Conservation (phyloP, 2,797 vertebrate genomes). For the Acrossocheilus wenchowensis region DNA sequence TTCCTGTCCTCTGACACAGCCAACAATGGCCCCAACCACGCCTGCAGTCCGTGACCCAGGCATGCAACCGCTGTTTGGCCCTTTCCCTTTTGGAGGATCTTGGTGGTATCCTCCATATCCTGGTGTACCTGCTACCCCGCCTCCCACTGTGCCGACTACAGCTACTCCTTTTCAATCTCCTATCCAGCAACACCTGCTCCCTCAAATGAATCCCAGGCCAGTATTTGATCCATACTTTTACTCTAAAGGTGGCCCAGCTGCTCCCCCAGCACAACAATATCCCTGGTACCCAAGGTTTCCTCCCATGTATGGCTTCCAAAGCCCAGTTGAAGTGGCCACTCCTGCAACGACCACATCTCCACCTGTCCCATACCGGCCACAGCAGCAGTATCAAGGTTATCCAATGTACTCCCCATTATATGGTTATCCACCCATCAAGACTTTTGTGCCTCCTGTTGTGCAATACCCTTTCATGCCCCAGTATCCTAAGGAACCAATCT, state of each 20-base stretch:
- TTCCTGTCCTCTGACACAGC: slow-evolving; percentile 48
- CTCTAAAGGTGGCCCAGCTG: background rate
- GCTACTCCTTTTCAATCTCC: background rate
- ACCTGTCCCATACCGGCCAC: background rate
- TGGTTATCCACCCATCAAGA: too few relatives aligned
- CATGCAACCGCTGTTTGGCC: background rate
- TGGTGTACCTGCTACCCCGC: too few relatives aligned
- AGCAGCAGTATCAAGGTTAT: background rate
- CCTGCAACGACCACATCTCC: background rate
- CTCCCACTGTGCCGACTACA: background rate
- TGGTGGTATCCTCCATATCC: background rate
- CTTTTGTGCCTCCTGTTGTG: too few relatives aligned
- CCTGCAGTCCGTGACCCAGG: background rate
- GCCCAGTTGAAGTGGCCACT: background rate
- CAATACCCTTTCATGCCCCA: background rate
- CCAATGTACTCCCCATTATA: background rate
- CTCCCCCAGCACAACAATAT: background rate
- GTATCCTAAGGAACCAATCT: background rate
- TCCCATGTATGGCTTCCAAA: background rate
- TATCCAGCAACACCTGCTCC: background rate
- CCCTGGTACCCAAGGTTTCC: background rate
- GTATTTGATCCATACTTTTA: background rate
- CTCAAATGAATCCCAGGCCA: background rate
- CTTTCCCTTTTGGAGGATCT: background rate
- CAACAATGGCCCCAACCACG: background rate